phyloP scores from a whole-genome alignment of 2,797 vertebrate genomes.

The Pseudomugil tenellus region DNA sequence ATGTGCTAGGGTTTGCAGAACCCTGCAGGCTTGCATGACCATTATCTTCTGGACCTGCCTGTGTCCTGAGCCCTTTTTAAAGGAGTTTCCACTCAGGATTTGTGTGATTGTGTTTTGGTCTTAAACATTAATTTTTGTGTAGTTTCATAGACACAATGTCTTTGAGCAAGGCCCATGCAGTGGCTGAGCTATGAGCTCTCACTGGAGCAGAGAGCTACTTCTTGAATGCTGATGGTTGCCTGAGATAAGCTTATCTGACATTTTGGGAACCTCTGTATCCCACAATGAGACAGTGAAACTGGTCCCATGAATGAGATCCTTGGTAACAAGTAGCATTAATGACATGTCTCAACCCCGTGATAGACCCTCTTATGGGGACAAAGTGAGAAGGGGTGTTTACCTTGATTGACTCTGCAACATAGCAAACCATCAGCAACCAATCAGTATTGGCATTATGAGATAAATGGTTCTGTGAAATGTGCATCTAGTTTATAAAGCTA shows the following conservation, averaged over 20 bases:
- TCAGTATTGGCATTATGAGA: background rate
- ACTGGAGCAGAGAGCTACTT: background rate
- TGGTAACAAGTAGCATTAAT: background rate
- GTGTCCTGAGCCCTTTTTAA: background rate
- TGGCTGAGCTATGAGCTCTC: background rate
- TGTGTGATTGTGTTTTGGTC: background rate
- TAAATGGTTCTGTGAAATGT: background rate
- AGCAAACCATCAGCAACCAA: background rate
- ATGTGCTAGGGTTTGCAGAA: background rate
- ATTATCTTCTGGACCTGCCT: background rate
- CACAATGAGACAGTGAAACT: background rate
- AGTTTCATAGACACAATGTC: background rate
- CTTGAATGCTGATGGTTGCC: background rate
- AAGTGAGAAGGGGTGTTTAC: background rate
- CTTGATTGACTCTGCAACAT: background rate
- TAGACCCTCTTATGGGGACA: background rate
- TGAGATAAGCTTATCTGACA: background rate
- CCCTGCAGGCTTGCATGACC: background rate
- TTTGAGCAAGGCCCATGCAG: background rate
- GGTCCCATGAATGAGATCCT: background rate
- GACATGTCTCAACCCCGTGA: background rate
- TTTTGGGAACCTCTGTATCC: background rate
- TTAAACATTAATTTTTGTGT: background rate
- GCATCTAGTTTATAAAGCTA: background rate
- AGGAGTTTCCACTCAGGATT: background rate